Base-by-base conservation (phyloP, 2,797 vertebrate genomes). In the Propithecus deckenii region DNA sequence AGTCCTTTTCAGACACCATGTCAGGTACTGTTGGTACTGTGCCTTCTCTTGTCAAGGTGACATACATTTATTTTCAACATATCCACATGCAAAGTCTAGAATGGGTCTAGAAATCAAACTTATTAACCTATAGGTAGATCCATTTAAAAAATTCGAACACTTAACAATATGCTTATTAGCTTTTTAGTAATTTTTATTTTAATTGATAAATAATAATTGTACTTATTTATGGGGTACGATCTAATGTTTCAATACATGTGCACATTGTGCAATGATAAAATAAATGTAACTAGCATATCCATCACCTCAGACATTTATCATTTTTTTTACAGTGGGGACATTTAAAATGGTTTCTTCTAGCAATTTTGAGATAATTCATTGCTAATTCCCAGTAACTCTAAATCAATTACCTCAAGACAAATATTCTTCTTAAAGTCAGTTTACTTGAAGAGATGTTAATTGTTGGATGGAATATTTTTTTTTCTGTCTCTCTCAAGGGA, bases 11-110 rank as follows among this genome's bases (percentile, higher is more conserved):
- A 79, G 28, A 79, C 74, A 79, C 17, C 20, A 48, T 43, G 23
- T 35, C 17, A 94, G 28, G 13, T 41, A 43, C 38, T 75, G 48
- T 61, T 65, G 22, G 28, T 75, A 61, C 12, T 91, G 38, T 78
- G 25, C 25, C 96, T 94, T 92, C 43, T 93, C 57, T 80, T 93
- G 15, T 48, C 11, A 86, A 87, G 30, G 10, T 85, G 35, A 72
- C 23, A 50, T 61, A 46, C 2, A 85, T 76, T 81, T 94, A 93
- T 91, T 96, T 95, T 61, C n/a, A 95, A 13, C 7, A 81, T 76
- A 96, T 41, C 0, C 35, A 59, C 32, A 83, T 76, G 32, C 2
- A 63, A 67, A 94, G 9, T 74, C 22, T 87, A 92, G 41, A 87
- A 79, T 87, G 57, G 14, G 28, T 92, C 65, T 63, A 87, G 46